phyloP scores from a whole-genome alignment of 2,888 invertebrate species.

The Stenchaetothrips biformis region DNA sequence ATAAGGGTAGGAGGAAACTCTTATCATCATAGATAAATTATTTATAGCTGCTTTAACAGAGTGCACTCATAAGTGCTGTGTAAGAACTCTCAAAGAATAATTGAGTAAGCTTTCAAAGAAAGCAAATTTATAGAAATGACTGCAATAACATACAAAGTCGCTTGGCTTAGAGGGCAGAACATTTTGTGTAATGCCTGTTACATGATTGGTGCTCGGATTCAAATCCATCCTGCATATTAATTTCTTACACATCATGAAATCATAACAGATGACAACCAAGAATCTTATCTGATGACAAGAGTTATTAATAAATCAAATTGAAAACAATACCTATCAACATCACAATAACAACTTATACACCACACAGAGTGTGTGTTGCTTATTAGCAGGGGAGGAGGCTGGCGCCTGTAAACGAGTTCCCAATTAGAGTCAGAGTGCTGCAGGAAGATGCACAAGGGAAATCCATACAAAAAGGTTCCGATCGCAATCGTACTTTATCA shows the following conservation, averaged over 20 bases:
- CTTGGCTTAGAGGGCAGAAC: neutral
- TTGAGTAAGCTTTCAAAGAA: neutral
- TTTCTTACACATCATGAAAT: neutral
- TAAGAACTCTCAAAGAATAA: neutral
- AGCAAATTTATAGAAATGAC: neutral
- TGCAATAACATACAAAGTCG: neutral
- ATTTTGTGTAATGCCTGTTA: neutral
- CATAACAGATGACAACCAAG: neutral
- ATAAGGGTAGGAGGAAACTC: neutral
- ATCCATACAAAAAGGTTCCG: no score
- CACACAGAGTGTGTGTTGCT: neutral
- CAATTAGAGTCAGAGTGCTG: neutral
- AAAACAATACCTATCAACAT: constrained; percentile 15
- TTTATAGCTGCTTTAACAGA: neutral
- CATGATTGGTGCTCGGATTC: neutral
- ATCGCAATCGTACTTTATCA: neutral
- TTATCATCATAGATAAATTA: constrained; percentile 7
- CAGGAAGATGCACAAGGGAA: no score
- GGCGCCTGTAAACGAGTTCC: neutral
- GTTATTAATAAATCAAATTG: neutral
- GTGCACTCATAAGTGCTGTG: neutral
- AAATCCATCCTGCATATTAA: neutral
- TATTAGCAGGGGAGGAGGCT: neutral
- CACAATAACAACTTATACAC: neutral
- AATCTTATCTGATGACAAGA: constrained; percentile 18